Base-by-base conservation (phyloP, 2,113 vertebrate genomes). In the Gorsachius goisagi region DNA sequence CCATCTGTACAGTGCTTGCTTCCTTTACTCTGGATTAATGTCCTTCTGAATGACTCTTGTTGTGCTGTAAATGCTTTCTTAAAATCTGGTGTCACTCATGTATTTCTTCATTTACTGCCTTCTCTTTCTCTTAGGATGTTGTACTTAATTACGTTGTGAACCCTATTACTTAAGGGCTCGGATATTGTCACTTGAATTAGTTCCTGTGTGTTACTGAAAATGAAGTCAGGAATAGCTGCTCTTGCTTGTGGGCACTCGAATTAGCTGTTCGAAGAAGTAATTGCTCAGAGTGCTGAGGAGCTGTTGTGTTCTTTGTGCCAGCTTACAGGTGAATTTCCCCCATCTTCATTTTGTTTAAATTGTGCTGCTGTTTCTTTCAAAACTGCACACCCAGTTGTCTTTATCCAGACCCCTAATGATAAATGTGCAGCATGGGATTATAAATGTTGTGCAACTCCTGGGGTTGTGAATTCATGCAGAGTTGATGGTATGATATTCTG, bases 181-280 rank as follows among this genome's bases (percentile, higher is more conserved):
- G 53, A 64, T 92, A 79, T 76, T 94, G 86, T 83, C 71, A 39
- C 81, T 95, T 92, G 85, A 92, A 91, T 95, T 89, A 91, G 81
- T 58, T 91, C 58, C 84, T 91, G 39, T 2, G 2, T 52, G 81
- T 87, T 83, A 62, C 87, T 85, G 87, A 92, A 93, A 91, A 95
- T 58, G 73, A 90, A 95, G 80, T 69, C 64, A 55, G 75, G 86
- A 95, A 39, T 87, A 87, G 66, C 75, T 90, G 74, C 59, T 95
- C 71, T 93, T 81, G 33, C 64, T 93, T 81, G 60, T 93, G 88
- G 52, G 21, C 20, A 22, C 76, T 82, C 2, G 4, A 93, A 97
- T 92, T 89, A 90, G n/a, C 62, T 87, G 74, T 93, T 95, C 62
- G 64, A 89, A 89, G 77, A 78, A 95, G 45, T 60, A 87, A 59